Base-by-base conservation (phyloP, 37 sponge, comb jelly and placozoan genomes). In the Aphrocallistes beatrix region DNA sequence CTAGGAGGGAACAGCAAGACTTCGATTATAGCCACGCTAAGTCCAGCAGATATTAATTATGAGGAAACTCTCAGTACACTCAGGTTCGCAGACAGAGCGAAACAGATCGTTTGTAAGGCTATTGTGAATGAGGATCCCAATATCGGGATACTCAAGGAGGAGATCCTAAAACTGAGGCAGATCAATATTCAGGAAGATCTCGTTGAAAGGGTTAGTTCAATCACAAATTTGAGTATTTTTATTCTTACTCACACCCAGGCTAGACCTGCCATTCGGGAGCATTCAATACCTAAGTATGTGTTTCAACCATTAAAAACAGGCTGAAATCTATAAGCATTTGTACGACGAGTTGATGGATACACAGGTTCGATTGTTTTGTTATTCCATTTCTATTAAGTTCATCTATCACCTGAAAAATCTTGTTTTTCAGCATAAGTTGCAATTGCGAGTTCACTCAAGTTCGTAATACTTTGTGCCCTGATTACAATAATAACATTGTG, bases 121-220 rank as follows among this genome's bases (percentile, higher is more conserved):
- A 89, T 94, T 1, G 86, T 96, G 51, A 93, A 97, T 88, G 97
- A 97, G 50, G 97, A 97, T 85, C 97, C 97, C 37, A 97, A 97
- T 86, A 96, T 96, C 16, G 88, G 97, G 30, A 90, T 94, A 38
- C 87, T 96, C 60, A 94, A 96, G 86, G 94, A 87, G 28, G 97
- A 96, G 48, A 91, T 96, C n/a, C 9, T 48, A 0, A 91, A 91
- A 47, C 86, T 96, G 39, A 50, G 90, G 9, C 92, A 81, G 1
- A n/a, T 96, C 42, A 96, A 94, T 75, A 93, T 83, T 37, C 90
- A 91, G 28, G 97, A 96, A 37, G 94, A 94, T 21, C 88, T 96
- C 36, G 93, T 92, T 51, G 94, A 85, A 9, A 96, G 93, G 87
- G 89, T 93, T 0, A 91, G 49, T 47, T n/a, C n/a, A n/a, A n/a